A percentile compares a stretch with the other conserved stretches of the same genome.
Conservation (phyloP, 2,888 invertebrate genomes). For the Troides aeacus region DNA sequence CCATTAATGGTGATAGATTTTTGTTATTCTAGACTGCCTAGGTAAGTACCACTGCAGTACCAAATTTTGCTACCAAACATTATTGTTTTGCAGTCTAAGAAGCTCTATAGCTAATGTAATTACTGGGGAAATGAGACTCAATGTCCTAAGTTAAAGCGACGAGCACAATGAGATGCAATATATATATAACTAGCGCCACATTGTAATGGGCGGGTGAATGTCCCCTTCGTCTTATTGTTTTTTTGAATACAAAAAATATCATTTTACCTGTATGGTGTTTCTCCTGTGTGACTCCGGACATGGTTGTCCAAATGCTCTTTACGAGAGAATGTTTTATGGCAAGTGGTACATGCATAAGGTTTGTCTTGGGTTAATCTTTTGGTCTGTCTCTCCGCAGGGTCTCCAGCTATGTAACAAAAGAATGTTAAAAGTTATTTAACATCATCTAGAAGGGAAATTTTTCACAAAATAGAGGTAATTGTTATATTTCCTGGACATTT, state of each 20-base stretch:
- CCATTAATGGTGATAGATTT: no score
- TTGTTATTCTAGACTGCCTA: no score
- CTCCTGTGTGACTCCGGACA: constrained; percentile 89
- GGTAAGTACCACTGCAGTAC: no score
- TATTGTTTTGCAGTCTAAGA: no score
- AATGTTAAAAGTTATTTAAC: not conserved
- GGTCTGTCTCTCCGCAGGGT: constrained; percentile 85
- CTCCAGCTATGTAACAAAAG: constrained; percentile 53
- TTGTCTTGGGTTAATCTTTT: constrained; percentile 91
- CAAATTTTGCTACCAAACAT: no score
- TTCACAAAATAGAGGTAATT: not conserved
- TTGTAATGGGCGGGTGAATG: no score
- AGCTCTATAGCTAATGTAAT: no score
- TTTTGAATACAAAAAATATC: not conserved
- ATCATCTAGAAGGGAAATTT: not conserved
- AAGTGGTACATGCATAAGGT: constrained; percentile 91
- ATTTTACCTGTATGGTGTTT: constrained; percentile 85
- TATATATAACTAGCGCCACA: no score
- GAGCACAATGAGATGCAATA: no score
- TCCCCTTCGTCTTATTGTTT: no score
- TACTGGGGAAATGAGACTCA: no score
- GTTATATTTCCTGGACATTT: not conserved
- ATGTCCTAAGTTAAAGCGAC: no score
- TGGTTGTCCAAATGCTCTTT: constrained; percentile 94
- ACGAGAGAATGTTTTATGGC: constrained; percentile 91